phyloP scores from a whole-genome alignment of 2,113 vertebrate species.

The Beaufortia kweichowensis region DNA sequence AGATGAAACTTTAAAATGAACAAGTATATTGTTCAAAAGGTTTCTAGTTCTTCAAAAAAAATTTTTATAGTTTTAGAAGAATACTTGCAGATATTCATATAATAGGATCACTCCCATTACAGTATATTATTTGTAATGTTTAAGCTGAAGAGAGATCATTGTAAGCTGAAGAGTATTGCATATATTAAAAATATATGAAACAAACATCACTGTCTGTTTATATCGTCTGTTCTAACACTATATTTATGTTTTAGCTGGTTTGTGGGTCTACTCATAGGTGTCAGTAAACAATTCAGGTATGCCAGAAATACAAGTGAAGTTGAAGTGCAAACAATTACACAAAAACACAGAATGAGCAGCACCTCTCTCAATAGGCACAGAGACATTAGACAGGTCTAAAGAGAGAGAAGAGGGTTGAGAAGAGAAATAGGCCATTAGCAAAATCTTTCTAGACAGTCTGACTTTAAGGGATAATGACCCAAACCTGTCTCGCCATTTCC shows the following conservation, averaged over 20 bases:
- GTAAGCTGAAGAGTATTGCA: no score
- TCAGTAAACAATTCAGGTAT: no score
- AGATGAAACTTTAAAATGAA: neutral
- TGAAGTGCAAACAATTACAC: conserved; percentile 11
- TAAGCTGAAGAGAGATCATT: no score
- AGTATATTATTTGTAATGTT: neutral
- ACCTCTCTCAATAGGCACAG: neutral
- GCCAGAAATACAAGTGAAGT: neutral
- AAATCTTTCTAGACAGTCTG: neutral
- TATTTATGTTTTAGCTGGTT: no score
- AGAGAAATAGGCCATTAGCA: conserved; percentile 4
- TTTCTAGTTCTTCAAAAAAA: neutral
- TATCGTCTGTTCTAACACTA: no score
- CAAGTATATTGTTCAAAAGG: neutral
- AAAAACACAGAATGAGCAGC: neutral
- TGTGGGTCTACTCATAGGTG: no score
- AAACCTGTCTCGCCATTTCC: conserved; percentile 11
- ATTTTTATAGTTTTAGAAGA: neutral
- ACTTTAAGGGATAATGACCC: conserved; percentile 47
- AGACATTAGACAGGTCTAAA: neutral
- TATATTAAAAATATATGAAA: no score
- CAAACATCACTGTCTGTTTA: no score
- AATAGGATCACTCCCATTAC: neutral
- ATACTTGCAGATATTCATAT: neutral
- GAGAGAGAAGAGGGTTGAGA: neutral